Conservation (phyloP, 2,113 vertebrate species). For the Brachionichthys hirsutus region DNA sequence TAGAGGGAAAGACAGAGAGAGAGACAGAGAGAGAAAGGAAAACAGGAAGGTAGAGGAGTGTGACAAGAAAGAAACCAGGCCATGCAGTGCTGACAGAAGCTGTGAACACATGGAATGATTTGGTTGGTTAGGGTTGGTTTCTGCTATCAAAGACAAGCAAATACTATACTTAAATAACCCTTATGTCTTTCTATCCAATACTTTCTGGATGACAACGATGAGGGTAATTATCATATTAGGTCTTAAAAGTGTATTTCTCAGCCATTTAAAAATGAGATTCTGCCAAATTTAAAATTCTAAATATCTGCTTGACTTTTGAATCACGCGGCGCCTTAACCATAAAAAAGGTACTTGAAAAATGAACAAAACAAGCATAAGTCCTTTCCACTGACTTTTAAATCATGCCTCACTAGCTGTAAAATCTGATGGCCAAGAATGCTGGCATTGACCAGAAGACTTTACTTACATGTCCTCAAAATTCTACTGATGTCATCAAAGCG, state of each 20-base stretch:
- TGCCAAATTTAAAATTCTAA: too few species aligned
- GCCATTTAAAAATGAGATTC: background rate
- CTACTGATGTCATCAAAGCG: background rate
- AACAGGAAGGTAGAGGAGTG: slow-evolving; percentile 42
- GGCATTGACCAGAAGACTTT: background rate
- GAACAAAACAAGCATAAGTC: too few species aligned
- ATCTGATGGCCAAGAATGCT: background rate
- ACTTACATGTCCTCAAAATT: slow-evolving; percentile 2
- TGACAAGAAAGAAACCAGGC: slow-evolving; percentile 39
- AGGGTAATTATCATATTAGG: background rate
- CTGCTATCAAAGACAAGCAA: slow-evolving; percentile 19
- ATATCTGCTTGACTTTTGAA: too few species aligned
- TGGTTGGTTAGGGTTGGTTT: slow-evolving; percentile 12
- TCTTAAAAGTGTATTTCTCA: background rate
- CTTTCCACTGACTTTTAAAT: too few species aligned
- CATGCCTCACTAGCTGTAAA: too few species aligned
- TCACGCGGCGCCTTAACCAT: too few species aligned
- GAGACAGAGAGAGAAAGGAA: slow-evolving; percentile 30
- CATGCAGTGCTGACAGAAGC: slow-evolving; percentile 23
- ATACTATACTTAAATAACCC: background rate
- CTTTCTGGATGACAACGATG: background rate
- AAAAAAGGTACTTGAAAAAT: too few species aligned
- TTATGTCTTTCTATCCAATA: too few species aligned
- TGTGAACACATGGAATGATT: slow-evolving; percentile 19
- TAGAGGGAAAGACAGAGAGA: slow-evolving; percentile 46